Percentiles rank a stretch among this genome's conserved stretches.
phyloP scores from a whole-genome alignment of 2,888 invertebrate species.

The Phyllotreta striolata region DNA sequence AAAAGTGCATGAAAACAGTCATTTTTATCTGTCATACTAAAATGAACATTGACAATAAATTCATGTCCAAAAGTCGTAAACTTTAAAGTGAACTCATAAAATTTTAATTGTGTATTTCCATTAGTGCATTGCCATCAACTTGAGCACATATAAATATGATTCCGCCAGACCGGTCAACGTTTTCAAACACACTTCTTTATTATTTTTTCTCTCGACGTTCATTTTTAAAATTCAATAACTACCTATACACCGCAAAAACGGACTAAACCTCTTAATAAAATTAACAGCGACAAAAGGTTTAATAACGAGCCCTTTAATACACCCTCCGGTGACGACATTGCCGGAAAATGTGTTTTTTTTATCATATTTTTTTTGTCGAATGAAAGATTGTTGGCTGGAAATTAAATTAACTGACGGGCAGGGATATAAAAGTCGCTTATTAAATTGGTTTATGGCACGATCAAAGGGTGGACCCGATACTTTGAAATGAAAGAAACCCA shows the following conservation, averaged over 20 bases:
- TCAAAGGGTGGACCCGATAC: slow-evolving; percentile 30
- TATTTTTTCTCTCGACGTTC: not conserved
- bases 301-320: not conserved
- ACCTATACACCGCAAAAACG: not conserved
- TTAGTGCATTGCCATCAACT: slow-evolving; percentile 42
- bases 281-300: not conserved
- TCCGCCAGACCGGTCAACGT: slow-evolving; percentile 4
- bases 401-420: slow-evolving; percentile 31
- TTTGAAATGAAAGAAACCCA: slow-evolving; percentile 20
- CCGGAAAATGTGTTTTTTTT: not conserved
- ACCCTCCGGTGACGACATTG: not conserved
- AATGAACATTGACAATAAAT: slow-evolving; percentile 41
- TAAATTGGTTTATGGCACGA: slow-evolving; percentile 34
- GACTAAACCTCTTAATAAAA: no score
- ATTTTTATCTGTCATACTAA: slow-evolving; percentile 43
- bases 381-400: slow-evolving; percentile 29
- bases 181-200: not conserved
- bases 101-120: slow-evolving; percentile 44
- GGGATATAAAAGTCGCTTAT: slow-evolving; percentile 34
- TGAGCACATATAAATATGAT: slow-evolving; percentile 37
- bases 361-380: slow-evolving; percentile 9
- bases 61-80: slow-evolving; percentile 40
- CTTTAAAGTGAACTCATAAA: slow-evolving; percentile 43
- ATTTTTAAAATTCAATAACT: slow-evolving; percentile 2
- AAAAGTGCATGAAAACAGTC: slow-evolving; percentile 40